Conservation (phyloP, 2,888 invertebrate species). For the Caradrina kadenii region DNA sequence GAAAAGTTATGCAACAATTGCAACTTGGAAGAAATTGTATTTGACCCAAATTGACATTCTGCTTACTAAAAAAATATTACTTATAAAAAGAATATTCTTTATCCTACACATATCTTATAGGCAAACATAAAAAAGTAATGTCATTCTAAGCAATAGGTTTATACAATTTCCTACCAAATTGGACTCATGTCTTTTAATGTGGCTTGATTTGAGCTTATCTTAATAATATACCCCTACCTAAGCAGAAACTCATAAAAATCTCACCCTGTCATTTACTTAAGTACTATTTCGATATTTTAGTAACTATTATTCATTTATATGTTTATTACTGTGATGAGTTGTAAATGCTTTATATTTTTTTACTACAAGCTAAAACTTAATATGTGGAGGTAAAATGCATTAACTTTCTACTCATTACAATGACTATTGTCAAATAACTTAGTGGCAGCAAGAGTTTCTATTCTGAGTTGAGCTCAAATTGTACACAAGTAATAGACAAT, state of each 20-base stretch:
- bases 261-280: constrained; percentile 68
- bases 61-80: background rate
- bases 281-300: constrained; percentile 61
- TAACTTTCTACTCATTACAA: constrained; percentile 18
- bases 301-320: constrained; percentile 41
- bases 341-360: constrained; percentile 60
- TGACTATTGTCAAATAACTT: constrained; percentile 37
- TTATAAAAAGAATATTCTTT: background rate
- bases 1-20: constrained; percentile 18
- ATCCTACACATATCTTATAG: background rate
- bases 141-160: background rate
- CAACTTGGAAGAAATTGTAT: constrained; percentile 33
- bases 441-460: constrained; percentile 40
- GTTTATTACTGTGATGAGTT: constrained; percentile 61
- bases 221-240: constrained; percentile 54
- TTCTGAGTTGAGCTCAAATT: constrained; percentile 42
- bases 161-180: constrained; percentile 33
- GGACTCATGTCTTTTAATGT: constrained; percentile 34
- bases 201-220: constrained; percentile 57
- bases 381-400: constrained; percentile 50
- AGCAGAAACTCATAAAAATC: constrained; percentile 63
- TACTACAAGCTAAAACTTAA: constrained; percentile 42
- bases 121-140: background rate
- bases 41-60: background rate
- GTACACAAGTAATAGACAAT: constrained; percentile 42